phyloP scores from a whole-genome alignment of 2,888 invertebrate genomes.

The Amphiduros pacificus region DNA sequence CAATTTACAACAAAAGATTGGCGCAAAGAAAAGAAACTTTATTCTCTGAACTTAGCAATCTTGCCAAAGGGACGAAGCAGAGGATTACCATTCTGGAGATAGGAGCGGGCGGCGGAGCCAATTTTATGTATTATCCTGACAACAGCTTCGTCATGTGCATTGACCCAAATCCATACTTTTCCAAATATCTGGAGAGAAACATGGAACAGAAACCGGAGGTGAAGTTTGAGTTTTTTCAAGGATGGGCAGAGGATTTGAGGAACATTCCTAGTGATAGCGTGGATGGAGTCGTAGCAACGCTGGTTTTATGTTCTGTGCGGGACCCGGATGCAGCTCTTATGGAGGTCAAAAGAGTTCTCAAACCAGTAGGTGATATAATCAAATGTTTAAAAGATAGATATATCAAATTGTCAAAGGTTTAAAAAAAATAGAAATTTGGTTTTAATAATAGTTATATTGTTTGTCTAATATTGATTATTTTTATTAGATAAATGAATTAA shows the following conservation, averaged over 20 bases:
- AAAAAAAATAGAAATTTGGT: no score
- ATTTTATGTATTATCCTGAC: constrained; percentile 6
- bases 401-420: no score
- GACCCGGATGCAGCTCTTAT: neutral
- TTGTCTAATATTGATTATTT: no score
- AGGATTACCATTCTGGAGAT: no score
- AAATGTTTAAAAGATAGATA: no score
- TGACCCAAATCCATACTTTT: constrained; percentile 1
- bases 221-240: neutral
- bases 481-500: no score
- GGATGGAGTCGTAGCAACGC: constrained; percentile 6
- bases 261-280: neutral
- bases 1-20: no score
- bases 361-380: constrained; percentile 12
- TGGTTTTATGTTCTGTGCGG: constrained; percentile 2
- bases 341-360: constrained; percentile 5
- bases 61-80: no score
- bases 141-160: neutral
- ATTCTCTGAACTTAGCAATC: no score
- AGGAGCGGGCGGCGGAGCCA: constrained; percentile 5
- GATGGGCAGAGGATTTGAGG: neutral
- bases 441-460: no score
- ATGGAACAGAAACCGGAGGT: neutral
- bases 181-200: neutral
- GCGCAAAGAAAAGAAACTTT: no score